Conservation (phyloP, 2,113 vertebrate species). For the Dendropsophus ebraccatus region DNA sequence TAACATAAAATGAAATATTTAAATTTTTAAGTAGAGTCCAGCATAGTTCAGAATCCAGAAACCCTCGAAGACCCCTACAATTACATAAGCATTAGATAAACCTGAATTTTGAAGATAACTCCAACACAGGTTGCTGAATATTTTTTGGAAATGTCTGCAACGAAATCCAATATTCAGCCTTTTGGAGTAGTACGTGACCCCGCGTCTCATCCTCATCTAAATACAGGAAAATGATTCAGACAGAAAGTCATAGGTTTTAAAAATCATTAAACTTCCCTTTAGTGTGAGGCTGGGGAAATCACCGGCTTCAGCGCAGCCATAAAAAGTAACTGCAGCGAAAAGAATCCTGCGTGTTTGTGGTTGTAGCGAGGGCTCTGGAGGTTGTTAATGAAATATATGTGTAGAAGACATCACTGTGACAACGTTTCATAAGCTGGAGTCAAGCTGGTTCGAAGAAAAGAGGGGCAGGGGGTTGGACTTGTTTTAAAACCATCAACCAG, state of each 20-base stretch:
- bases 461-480: no score
- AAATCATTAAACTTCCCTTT: neutral
- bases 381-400: constrained; percentile 3
- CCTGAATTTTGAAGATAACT: neutral
- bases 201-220: neutral
- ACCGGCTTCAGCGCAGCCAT: neutral
- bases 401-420: neutral
- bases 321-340: neutral
- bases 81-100: no score
- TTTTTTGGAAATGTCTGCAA: neutral
- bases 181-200: neutral
- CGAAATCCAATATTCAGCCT: neutral
- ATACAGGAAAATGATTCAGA: neutral
- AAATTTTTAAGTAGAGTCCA: no score
- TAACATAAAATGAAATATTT: neutral
- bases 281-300: neutral
- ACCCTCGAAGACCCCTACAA: no score
- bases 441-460: neutral
- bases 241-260: neutral
- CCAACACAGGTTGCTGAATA: neutral
- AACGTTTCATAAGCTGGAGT: neutral
- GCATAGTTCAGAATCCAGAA: no score
- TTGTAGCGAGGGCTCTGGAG: neutral
- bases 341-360: neutral
- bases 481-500: no score